phyloP scores from a whole-genome alignment of 2,888 invertebrate genomes.

The Drosophila yooni region DNA sequence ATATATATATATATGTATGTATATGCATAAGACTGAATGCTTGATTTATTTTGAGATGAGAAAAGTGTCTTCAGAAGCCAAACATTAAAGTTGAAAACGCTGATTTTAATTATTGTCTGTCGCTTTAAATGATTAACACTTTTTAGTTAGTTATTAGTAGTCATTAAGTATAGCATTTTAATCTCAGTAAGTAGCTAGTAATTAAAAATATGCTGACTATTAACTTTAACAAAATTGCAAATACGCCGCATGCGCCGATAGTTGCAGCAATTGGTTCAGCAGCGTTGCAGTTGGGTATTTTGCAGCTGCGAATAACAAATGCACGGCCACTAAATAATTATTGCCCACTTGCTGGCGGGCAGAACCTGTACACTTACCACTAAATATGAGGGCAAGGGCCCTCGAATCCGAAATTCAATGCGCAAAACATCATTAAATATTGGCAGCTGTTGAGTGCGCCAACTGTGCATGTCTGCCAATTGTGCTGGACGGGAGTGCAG shows the following conservation, averaged over 20 bases:
- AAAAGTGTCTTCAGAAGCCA: not conserved
- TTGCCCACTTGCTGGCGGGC: constrained; percentile 48
- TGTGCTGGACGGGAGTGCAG: constrained; percentile 15
- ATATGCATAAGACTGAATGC: not conserved
- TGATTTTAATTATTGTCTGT: not conserved
- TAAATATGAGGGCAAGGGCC: constrained; percentile 9
- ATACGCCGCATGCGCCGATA: constrained; percentile 20
- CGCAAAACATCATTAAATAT: constrained; percentile 65
- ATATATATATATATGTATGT: not conserved
- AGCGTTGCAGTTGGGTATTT: constrained; percentile 1
- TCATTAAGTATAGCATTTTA: not conserved
- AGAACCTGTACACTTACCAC: constrained; percentile 20
- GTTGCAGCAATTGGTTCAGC: constrained; percentile 13
- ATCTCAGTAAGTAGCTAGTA: not conserved
- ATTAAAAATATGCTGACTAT: not conserved
- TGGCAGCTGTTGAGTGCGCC: constrained; percentile 57
- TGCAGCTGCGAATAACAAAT: constrained; percentile 28
- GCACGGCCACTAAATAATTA: constrained; percentile 64
- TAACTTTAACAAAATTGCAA: not conserved
- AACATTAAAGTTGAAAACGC: not conserved
- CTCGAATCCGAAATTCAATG: constrained; percentile 45
- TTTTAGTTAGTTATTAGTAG: not conserved
- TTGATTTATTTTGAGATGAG: not conserved
- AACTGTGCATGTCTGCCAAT: constrained; percentile 36
- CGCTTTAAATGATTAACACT: not conserved